These are phyloP conservation scores for Celastrina argiolus DNA, from an alignment of 2,888 invertebrate genomes.

Conservation along the genomic window DNA sequence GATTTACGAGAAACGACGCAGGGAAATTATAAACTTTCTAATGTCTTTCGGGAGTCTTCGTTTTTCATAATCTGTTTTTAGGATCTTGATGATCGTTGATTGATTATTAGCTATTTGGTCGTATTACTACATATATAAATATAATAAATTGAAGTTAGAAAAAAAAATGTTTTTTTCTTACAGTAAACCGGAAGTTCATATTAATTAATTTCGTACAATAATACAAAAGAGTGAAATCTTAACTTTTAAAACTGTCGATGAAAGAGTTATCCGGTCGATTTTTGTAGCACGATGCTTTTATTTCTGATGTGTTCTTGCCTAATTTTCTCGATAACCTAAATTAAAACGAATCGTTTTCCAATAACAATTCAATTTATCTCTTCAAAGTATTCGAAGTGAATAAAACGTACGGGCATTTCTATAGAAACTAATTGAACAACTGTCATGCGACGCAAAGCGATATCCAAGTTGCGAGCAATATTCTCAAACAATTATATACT, in stretches of 20 bases:
- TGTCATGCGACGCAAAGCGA: background rate
- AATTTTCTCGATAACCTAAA: background rate
- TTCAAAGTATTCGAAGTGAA: background rate
- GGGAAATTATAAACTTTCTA: no score
- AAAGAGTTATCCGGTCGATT: background rate
- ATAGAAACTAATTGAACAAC: constrained; percentile 8
- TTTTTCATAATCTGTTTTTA: no score
- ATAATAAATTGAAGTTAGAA: no score
- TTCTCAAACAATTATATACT: no score
- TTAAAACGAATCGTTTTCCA: constrained; percentile 9
- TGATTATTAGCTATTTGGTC: no score
- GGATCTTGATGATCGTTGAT: no score
- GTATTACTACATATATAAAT: no score
- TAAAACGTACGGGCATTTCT: background rate
- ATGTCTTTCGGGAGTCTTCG: no score
- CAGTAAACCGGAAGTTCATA: no score
- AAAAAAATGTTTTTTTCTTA: no score
- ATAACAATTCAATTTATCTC: background rate
- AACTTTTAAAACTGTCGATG: background rate
- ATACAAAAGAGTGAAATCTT: background rate
- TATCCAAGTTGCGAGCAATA: background rate
- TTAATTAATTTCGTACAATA: no score
- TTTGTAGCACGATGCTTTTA: background rate
- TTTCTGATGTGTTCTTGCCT: background rate
- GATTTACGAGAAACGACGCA: no score